A percentile compares a stretch with the other conserved stretches of the same genome.
Conservation (phyloP, 2,888 invertebrate genomes). For the Magallana nippona region DNA sequence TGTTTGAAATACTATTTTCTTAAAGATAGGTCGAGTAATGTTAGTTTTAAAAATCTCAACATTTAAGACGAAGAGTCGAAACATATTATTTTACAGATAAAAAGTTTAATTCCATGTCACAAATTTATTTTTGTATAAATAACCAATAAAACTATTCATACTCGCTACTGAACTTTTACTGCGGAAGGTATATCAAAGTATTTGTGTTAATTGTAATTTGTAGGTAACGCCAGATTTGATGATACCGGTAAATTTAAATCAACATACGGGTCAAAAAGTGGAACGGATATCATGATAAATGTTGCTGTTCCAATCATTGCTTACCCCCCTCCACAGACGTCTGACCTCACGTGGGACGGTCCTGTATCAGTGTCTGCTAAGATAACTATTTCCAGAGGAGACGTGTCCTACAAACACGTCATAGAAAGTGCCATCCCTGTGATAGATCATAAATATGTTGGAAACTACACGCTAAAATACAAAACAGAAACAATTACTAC, state of each 20-base stretch:
- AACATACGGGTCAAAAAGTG: background rate
- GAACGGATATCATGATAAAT: background rate
- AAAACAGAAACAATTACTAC: background rate
- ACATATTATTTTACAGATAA: background rate
- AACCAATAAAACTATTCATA: no score
- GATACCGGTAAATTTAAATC: background rate
- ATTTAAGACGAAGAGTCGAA: background rate
- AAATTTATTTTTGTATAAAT: no score
- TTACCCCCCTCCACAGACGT: background rate
- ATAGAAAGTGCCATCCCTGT: background rate
- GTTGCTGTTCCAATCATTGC: background rate
- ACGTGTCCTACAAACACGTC: background rate
- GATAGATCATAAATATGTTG: background rate
- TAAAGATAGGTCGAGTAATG: no score
- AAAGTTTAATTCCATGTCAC: no score
- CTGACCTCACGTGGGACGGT: background rate
- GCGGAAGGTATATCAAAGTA: no score
- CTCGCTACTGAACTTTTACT: no score
- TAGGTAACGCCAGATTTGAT: background rate
- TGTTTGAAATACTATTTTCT: no score
- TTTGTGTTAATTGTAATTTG: background rate
- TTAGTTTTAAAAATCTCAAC: no score
- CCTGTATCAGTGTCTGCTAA: background rate
- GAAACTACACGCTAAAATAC: background rate
- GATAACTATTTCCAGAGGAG: background rate